phyloP scores from a whole-genome alignment of 2,797 vertebrate genomes.

The Decapterus maruadsi region DNA sequence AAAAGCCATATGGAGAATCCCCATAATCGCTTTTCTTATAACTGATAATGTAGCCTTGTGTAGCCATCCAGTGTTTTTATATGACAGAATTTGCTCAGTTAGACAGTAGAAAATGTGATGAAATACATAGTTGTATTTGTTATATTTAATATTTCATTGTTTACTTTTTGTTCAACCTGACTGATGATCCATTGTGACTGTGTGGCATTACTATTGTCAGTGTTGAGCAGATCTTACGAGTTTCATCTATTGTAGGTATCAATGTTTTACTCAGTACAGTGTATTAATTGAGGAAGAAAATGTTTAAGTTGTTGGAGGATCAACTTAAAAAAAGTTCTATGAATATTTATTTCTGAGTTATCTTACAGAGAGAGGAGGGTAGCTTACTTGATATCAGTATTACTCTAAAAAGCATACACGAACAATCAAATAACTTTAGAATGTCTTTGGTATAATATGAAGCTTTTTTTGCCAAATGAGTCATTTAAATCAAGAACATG shows the following conservation, averaged over 20 bases:
- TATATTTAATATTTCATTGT: neutral
- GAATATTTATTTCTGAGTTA: slow-evolving; percentile 11
- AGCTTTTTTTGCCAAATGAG: neutral
- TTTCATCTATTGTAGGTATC: slow-evolving; percentile 7
- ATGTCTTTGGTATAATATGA: no score
- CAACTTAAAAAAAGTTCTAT: slow-evolving; percentile 7
- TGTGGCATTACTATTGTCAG: slow-evolving; percentile 14
- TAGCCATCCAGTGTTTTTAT: slow-evolving; percentile 13
- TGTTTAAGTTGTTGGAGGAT: slow-evolving; percentile 1
- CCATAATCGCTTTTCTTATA: neutral
- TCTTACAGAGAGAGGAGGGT: neutral
- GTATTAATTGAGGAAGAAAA: neutral
- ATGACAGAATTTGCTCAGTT: slow-evolving; percentile 11
- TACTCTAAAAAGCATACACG: neutral
- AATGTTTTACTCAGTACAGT: slow-evolving; percentile 3
- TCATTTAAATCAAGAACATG: neutral
- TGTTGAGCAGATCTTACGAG: neutral
- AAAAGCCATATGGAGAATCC: slow-evolving; percentile 6
- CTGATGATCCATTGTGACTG: slow-evolving; percentile 13
- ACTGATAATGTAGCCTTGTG: neutral
- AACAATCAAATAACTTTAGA: no score
- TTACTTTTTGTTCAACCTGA: slow-evolving; percentile 18
- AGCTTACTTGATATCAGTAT: neutral
- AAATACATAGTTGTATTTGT: slow-evolving; percentile 18
- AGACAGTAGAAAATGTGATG: slow-evolving; percentile 17